Conservation (phyloP, 2,888 invertebrate species). For the Epirrhoe alternata region DNA sequence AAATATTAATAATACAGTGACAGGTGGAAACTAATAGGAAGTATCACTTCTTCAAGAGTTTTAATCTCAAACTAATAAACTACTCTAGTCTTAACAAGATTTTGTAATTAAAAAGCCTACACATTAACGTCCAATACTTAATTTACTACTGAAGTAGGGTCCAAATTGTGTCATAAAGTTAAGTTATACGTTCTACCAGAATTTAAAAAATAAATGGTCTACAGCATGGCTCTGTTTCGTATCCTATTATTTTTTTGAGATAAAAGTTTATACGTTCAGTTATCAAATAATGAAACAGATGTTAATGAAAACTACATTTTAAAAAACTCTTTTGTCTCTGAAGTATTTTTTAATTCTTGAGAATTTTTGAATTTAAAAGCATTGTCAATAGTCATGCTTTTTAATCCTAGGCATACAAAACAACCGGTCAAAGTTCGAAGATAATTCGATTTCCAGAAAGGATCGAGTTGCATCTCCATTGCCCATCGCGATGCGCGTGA, state of each 20-base stretch:
- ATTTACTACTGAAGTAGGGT: conserved; percentile 36
- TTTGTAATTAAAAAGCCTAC: conserved; percentile 45
- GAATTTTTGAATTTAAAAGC: too few relatives aligned
- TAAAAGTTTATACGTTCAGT: neutral
- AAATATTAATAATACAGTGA: neutral
- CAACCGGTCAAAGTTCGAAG: conserved; percentile 27
- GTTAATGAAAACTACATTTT: too few relatives aligned
- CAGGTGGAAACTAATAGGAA: conserved; percentile 4
- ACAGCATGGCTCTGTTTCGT: neutral
- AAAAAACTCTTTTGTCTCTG: too few relatives aligned
- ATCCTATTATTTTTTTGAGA: neutral
- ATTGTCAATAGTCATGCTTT: too few relatives aligned
- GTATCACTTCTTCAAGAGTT: conserved; percentile 7
- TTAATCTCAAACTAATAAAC: conserved; percentile 32
- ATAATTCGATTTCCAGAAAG: conserved; percentile 42
- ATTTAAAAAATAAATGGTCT: conserved; percentile 11
- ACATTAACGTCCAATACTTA: conserved; percentile 41
- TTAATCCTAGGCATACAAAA: neutral
- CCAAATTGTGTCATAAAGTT: conserved; percentile 40
- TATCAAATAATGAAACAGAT: neutral
- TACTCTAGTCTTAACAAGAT: conserved; percentile 38
- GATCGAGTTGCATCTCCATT: conserved; percentile 48
- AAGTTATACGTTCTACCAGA: conserved; percentile 36
- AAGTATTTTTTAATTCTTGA: too few relatives aligned
- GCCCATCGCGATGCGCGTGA: conserved; percentile 64